phyloP scores from a whole-genome alignment of 1,140 invertebrate genomes.

The Apis florea region DNA sequence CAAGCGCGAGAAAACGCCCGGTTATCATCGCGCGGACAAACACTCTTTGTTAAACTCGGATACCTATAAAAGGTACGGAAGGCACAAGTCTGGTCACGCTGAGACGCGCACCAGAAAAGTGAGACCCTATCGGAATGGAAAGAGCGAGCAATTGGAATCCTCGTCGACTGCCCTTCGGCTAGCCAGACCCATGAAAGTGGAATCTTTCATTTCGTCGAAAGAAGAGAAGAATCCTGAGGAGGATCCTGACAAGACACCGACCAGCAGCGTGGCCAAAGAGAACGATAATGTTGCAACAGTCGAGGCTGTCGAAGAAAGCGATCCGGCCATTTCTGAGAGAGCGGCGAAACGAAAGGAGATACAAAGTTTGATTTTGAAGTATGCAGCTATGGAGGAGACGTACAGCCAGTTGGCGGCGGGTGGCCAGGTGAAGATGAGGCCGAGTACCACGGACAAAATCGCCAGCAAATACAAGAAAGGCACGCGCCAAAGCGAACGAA shows the following conservation, averaged over 20 bases:
- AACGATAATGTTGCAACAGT: background rate
- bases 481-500: constrained; percentile 42
- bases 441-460: constrained; percentile 78
- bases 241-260: constrained; percentile 67
- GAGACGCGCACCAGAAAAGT: constrained; percentile 69
- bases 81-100: constrained; percentile 74
- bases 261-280: background rate
- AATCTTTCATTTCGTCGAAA: background rate
- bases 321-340: constrained; percentile 84
- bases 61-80: constrained; percentile 64
- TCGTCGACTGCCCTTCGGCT: constrained; percentile 74
- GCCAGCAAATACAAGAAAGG: constrained; percentile 77
- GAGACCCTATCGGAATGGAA: constrained; percentile 67
- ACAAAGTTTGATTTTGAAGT: constrained; percentile 88
- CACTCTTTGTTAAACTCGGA: constrained; percentile 54
- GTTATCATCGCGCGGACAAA: constrained; percentile 49
- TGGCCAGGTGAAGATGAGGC: constrained; percentile 54
- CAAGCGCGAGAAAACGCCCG: constrained; percentile 69
- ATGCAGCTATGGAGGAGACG: constrained; percentile 86
- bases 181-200: constrained; percentile 28
- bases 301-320: constrained; percentile 52
- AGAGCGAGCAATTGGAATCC: constrained; percentile 73
- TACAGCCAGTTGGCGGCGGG: constrained; percentile 55
- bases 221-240: background rate
- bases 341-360: constrained; percentile 90